Evolutionary conservation across 2,888 invertebrate genomes (phyloP).

Genomic region (Archips xylosteana): DNA sequence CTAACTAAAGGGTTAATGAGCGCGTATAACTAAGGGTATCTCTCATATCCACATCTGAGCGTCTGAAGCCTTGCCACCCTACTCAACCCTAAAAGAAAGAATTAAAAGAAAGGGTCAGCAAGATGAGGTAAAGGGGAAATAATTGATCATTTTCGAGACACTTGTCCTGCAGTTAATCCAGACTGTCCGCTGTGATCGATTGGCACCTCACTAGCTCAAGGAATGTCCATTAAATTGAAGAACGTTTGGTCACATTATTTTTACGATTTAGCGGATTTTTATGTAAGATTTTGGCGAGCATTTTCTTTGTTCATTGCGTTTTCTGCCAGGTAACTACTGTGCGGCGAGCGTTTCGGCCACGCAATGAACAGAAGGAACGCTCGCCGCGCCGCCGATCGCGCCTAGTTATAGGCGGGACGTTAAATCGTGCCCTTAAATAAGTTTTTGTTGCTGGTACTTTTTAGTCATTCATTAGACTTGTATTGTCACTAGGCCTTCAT

Average conservation of each 20-base stretch:
- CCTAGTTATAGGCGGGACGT: too few species aligned
- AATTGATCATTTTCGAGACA: conserved; percentile 84
- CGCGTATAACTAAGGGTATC: neutral
- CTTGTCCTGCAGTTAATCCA: conserved; percentile 76
- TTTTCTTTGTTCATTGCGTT: too few species aligned
- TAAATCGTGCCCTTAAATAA: too few species aligned
- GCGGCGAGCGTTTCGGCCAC: too few species aligned
- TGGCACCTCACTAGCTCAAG: conserved; percentile 55
- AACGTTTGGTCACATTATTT: conserved; percentile 44
- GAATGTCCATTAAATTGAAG: conserved; percentile 65
- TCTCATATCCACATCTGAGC: neutral
- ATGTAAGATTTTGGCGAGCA: too few species aligned
- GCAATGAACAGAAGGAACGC: too few species aligned
- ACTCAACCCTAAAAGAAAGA: conserved; percentile 78
- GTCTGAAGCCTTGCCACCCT: conserved; percentile 7
- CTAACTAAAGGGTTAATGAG: neutral
- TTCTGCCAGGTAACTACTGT: too few species aligned
- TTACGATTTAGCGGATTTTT: neutral
- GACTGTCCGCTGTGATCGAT: conserved; percentile 67
- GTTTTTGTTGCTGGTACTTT: too few species aligned
- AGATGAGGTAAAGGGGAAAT: conserved; percentile 84
- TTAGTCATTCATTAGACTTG: too few species aligned
- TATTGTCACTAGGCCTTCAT: too few species aligned
- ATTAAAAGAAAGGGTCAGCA: conserved; percentile 77
- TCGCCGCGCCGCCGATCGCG: too few species aligned